Percentiles rank a stretch among this genome's conserved stretches.
These are phyloP conservation scores for Callinectes sapidus DNA, from an alignment of 2,888 invertebrate species.

Conservation along the genomic window DNA sequence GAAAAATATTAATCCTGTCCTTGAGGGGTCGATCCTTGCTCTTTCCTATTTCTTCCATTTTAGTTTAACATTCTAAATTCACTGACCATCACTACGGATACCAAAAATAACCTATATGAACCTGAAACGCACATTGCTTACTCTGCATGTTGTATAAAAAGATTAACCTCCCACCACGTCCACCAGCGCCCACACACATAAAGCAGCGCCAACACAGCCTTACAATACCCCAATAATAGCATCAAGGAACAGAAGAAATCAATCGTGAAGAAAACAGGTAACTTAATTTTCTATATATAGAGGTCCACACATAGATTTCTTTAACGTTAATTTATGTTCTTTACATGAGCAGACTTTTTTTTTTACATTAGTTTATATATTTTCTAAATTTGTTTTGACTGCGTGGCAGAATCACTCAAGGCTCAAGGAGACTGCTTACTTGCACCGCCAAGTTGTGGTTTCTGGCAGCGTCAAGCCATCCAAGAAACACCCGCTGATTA, in stretches of 20 bases:
- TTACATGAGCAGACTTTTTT: too few relatives aligned
- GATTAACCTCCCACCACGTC: neutral
- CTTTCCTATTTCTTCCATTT: neutral
- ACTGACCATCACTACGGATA: neutral
- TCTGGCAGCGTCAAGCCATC: neutral
- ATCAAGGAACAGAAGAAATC: neutral
- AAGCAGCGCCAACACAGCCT: neutral
- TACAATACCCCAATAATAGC: neutral
- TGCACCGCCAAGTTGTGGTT: neutral
- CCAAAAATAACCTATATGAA: neutral
- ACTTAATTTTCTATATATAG: too few relatives aligned
- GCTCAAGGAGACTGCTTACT: neutral
- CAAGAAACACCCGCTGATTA: neutral
- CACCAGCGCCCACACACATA: slow-evolving; percentile 1
- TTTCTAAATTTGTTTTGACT: neutral
- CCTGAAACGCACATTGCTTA: neutral
- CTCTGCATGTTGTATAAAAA: neutral
- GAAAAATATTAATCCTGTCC: neutral
- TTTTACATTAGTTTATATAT: too few relatives aligned
- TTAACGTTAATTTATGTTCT: too few relatives aligned
- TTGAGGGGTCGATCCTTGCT: neutral
- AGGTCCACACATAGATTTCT: too few relatives aligned
- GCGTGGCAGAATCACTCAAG: neutral
- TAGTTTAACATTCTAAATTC: neutral
- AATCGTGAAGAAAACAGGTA: neutral